phyloP scores from a whole-genome alignment of 2,797 vertebrate species.

The Enoplosus armatus region DNA sequence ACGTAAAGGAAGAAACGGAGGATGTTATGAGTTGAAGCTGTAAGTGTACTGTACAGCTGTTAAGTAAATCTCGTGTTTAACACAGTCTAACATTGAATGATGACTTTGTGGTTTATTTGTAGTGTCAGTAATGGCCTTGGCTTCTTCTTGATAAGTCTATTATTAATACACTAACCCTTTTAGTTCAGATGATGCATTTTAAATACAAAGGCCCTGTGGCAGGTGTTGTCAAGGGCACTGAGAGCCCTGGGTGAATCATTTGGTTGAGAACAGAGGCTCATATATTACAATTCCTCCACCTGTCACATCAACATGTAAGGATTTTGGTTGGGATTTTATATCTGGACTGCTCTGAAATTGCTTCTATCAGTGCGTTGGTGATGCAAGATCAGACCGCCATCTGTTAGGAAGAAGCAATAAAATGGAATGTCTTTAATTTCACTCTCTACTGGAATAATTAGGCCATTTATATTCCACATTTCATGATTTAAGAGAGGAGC shows the following conservation, averaged over 20 bases:
- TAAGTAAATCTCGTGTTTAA: constrained; percentile 6
- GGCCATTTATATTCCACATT: constrained; percentile 84
- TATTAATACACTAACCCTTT: constrained; percentile 45
- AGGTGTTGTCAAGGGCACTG: constrained; percentile 24
- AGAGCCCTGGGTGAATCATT: constrained; percentile 25
- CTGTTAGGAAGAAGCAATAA: constrained; percentile 69
- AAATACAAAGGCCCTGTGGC: constrained; percentile 46
- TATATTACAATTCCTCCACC: constrained; percentile 55
- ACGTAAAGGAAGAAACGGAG: neutral
- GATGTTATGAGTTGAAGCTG: neutral
- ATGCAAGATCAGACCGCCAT: constrained; percentile 68
- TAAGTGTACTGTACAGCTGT: constrained; percentile 17
- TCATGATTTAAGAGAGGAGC: constrained; percentile 81
- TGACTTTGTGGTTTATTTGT: constrained; percentile 35
- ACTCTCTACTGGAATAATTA: constrained; percentile 81
- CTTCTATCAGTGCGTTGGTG: constrained; percentile 40
- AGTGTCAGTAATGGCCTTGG: constrained; percentile 24
- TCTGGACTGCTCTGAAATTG: constrained; percentile 31
- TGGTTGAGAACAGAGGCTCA: constrained; percentile 29
- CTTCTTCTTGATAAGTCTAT: constrained; percentile 28
- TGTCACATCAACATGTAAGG: constrained; percentile 47
- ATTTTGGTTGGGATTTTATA: constrained; percentile 21
- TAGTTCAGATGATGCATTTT: constrained; percentile 47
- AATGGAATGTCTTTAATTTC: constrained; percentile 80
- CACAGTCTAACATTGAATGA: constrained; percentile 14